phyloP scores from a whole-genome alignment of 2,888 invertebrate species.

The Leptinotarsa rubiginosa region DNA sequence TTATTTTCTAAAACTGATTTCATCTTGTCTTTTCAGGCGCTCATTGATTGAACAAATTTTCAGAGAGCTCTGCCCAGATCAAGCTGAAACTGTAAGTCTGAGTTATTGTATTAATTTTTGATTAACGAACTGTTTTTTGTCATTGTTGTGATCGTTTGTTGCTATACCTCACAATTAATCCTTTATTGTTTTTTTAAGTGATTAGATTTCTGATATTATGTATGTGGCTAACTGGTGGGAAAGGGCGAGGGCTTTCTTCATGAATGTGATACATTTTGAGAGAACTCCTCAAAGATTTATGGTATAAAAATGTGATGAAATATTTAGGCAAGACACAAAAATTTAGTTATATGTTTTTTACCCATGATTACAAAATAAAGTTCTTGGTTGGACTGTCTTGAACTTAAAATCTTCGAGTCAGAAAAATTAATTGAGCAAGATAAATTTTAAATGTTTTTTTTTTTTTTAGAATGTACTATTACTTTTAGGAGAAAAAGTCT shows the following conservation, averaged over 20 bases:
- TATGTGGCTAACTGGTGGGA: neutral
- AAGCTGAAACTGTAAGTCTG: conserved; percentile 75
- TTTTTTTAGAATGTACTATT: too few species aligned
- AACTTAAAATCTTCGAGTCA: too few species aligned
- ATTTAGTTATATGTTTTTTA: too few species aligned
- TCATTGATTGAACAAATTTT: conserved; percentile 82
- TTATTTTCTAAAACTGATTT: neutral
- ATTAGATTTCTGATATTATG: neutral
- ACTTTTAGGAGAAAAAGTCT: too few species aligned
- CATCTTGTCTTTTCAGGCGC: conserved; percentile 71
- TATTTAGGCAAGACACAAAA: neutral
- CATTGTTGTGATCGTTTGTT: conserved; percentile 34
- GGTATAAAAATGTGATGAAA: neutral
- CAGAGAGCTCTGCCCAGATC: conserved; percentile 82
- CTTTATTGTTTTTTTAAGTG: neutral
- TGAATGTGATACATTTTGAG: neutral
- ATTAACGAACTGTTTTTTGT: conserved; percentile 35
- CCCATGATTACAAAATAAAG: too few species aligned
- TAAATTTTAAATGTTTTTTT: too few species aligned
- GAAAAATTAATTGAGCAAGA: too few species aligned
- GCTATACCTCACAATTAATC: conserved; percentile 4
- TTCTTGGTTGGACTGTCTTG: too few species aligned
- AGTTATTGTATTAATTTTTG: conserved; percentile 34
- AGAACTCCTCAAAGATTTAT: neutral
- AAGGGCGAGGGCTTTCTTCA: neutral